These are phyloP conservation scores for Porites lutea DNA, from an alignment of 64 coral and sea anemone species.

Conservation along the genomic window DNA sequence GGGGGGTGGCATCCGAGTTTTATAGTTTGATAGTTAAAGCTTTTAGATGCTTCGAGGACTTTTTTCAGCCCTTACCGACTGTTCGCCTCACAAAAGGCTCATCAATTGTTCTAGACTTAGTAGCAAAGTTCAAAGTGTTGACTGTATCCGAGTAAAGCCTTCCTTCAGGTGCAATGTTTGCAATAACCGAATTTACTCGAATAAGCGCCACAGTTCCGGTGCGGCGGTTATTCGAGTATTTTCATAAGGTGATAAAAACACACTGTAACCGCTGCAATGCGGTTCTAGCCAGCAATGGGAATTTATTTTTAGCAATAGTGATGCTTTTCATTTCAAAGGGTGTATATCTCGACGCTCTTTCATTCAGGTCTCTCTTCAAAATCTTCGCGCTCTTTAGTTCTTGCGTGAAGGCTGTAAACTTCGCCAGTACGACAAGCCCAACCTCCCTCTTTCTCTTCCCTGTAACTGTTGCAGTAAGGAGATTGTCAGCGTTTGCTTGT, in stretches of 20 bases:
- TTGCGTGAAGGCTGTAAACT: neutral
- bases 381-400: neutral
- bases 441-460: slow-evolving; percentile 55
- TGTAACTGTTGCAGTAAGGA: slow-evolving; percentile 12
- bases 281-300: slow-evolving; percentile 4
- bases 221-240: slow-evolving; percentile 12
- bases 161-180: too few species aligned
- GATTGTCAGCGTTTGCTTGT: slow-evolving; percentile 20
- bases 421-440: neutral
- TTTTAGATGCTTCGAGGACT: too few species aligned
- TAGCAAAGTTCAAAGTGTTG: too few species aligned
- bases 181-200: too few species aligned
- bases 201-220: neutral
- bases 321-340: slow-evolving; percentile 34
- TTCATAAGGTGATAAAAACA: neutral
- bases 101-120: too few species aligned
- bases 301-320: slow-evolving; percentile 52
- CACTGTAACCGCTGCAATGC: slow-evolving; percentile 39
- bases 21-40: too few species aligned
- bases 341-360: neutral
- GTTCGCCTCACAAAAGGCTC: too few species aligned
- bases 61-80: too few species aligned
- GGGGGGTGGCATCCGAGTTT: too few species aligned
- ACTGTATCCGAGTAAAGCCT: too few species aligned
- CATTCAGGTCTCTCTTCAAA: neutral